Evolutionary conservation across 2,888 invertebrate species (phyloP), one percentile per base, ranked within the genome.

Genomic region (Pyrochroa serraticornis): DNA sequence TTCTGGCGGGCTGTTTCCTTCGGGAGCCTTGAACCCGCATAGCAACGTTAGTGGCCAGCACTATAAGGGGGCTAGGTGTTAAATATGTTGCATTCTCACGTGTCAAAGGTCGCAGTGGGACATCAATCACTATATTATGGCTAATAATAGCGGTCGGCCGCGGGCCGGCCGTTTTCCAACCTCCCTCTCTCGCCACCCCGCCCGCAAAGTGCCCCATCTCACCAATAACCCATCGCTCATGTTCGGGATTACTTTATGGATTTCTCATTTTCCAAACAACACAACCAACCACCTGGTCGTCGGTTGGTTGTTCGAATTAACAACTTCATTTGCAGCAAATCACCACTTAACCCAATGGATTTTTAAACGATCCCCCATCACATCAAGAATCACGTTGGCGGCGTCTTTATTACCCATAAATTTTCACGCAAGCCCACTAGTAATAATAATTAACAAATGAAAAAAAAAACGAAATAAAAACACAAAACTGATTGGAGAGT

Each of bases 111-210:
- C 74, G 66, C 69, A 68, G 71, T 72, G 63, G 72, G 73, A 73
- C 75, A 76, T 76, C 75, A 75, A 75, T 76, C 75, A 75, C 70
- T 75, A 67, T 71, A 75, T 75, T 75, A 75, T 73, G 64, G 73
- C 72, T 73, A 75, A 75, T 74, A 75, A 75, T 74, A 72, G 65
- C 55, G 65, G 53, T 62, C 49, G 44, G 57, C 62, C 56, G 44
- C 57, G 39, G 56, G 58, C 59, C 39, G 34, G 43, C 45, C 52
- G 49, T 47, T 48, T 22, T 22, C 22, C 22, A 22, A 2, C 22
- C n/a, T n/a, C n/a, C 22, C 22, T 7, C 10, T 8, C 5, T 12
- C 22, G 12, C 36, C 12, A 36, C 12, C 9, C 36, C 9, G 9
- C 36, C 12, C 36, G 12, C 36, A 6, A 36, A 36, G 9, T 12